Percentiles rank a stretch among this genome's conserved stretches.
phyloP scores from a whole-genome alignment of 2,113 vertebrate genomes.

The Thermophis baileyi region DNA sequence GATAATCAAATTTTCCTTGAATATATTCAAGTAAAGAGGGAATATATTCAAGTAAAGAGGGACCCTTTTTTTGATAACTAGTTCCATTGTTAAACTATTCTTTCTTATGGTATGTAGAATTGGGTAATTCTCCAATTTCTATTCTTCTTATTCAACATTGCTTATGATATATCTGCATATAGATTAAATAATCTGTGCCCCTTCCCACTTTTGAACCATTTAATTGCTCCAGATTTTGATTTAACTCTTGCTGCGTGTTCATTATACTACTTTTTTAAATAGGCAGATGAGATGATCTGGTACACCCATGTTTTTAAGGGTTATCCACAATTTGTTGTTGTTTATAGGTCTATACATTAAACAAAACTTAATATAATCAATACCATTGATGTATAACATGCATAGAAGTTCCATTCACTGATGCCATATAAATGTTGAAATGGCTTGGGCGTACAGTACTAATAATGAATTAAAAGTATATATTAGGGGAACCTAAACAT shows the following conservation, averaged over 20 bases:
- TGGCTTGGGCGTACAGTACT: not conserved
- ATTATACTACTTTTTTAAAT: not conserved
- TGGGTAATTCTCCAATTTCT: not conserved
- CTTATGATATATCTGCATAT: not conserved
- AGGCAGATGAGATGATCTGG: not conserved
- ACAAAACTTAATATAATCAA: not conserved
- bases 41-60: not conserved
- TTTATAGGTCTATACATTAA: not conserved
- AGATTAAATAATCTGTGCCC: not conserved
- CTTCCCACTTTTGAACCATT: not conserved
- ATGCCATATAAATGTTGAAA: not conserved
- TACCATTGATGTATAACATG: not conserved
- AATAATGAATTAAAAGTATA: not conserved
- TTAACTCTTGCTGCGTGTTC: not conserved
- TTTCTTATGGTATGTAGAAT: not conserved
- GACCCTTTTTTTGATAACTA: not conserved
- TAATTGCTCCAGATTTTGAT: not conserved
- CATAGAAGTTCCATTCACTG: not conserved
- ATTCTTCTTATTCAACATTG: not conserved
- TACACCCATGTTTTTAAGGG: not conserved
- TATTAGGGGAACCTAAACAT: not conserved
- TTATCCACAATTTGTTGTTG: not conserved
- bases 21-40: not conserved
- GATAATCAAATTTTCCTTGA: not conserved
- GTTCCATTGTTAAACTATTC: not conserved